Evolutionary conservation across 2,113 vertebrate species (phyloP).

Genomic region (Cynocephalus volans): DNA sequence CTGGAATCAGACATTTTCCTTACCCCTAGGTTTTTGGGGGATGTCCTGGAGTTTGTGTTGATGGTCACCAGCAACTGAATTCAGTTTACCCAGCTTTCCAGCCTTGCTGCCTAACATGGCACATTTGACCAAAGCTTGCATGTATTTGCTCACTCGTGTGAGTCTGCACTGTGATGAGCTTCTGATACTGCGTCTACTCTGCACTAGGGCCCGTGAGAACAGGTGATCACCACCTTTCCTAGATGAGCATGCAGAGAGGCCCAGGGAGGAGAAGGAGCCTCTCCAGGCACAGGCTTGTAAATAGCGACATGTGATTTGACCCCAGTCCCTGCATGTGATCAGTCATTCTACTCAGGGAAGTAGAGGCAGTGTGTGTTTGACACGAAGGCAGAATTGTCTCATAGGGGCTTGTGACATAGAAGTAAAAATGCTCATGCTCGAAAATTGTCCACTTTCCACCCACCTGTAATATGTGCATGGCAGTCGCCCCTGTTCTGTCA

Average conservation of each 20-base stretch:
- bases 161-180: no score
- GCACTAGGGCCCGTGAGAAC: rapidly evolving
- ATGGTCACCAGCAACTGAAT: rapidly evolving
- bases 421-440: rapidly evolving
- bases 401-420: background rate
- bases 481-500: rapidly evolving
- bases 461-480: rapidly evolving
- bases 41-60: background rate
- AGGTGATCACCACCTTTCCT: rapidly evolving
- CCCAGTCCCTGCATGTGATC: rapidly evolving
- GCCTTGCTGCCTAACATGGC: no score
- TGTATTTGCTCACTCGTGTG: rapidly evolving
- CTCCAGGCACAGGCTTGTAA: no score
- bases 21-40: background rate
- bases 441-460: background rate
- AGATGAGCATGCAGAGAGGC: background rate
- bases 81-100: background rate
- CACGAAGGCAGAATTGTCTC: background rate
- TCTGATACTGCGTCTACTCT: background rate
- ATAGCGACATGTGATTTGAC: rapidly evolving
- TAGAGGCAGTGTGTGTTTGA: no score
- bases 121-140: rapidly evolving
- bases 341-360: background rate
- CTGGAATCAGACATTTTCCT: background rate
- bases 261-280: background rate